Conservation (phyloP, 2,797 vertebrate species). For the Pangasius macronema region DNA sequence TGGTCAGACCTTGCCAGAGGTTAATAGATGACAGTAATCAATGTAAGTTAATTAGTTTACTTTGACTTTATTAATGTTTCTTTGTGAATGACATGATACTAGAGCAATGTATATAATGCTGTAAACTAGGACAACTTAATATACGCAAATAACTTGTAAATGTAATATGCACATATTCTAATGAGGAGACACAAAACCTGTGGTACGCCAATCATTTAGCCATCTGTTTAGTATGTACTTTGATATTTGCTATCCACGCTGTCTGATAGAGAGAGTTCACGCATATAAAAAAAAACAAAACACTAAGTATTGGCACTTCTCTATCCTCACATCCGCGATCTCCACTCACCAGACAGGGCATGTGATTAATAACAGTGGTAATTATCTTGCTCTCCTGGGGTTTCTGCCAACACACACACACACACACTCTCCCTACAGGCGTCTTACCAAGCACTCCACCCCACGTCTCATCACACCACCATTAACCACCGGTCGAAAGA, state of each 20-base stretch:
- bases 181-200: not conserved
- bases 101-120: no score
- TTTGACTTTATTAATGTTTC: no score
- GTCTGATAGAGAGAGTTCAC: not conserved
- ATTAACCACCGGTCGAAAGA: no score
- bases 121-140: not conserved
- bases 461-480: constrained; percentile 43
- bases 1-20: not conserved
- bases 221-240: not conserved
- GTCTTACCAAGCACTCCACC: constrained; percentile 52
- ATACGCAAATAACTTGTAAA: not conserved
- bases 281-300: not conserved
- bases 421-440: constrained; percentile 29
- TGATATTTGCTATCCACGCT: not conserved
- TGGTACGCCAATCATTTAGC: not conserved
- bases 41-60: no score
- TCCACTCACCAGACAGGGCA: constrained; percentile 41
- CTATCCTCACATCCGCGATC: constrained; percentile 10
- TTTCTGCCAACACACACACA: constrained; percentile 44
- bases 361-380: constrained; percentile 60
- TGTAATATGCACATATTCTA: not conserved
- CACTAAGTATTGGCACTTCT: not conserved
- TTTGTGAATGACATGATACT: no score
- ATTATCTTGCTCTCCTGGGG: constrained; percentile 59
- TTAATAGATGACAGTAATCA: no score